Percentiles rank a stretch among this genome's conserved stretches.
Conservation (phyloP, 2,797 vertebrate genomes). For the Discoglossus pictus region DNA sequence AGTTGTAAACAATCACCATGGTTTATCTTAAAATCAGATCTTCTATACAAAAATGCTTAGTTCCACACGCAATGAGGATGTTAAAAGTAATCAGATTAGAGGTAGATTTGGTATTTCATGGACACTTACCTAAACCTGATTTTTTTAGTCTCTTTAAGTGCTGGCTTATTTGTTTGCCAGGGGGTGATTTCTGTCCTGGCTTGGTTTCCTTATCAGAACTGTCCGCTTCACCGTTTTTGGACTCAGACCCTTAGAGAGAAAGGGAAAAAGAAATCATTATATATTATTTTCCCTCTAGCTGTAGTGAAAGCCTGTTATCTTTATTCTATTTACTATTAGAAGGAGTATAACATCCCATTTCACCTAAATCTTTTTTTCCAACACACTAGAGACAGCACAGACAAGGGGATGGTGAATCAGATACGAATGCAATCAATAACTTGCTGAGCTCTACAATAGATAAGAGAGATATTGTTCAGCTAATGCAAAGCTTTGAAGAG, state of each 20-base stretch:
- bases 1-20: neutral
- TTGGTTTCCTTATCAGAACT: slow-evolving; percentile 83
- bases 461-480: slow-evolving; percentile 61
- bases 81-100: no score
- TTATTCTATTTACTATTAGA: slow-evolving; percentile 50
- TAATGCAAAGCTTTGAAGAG: slow-evolving; percentile 55
- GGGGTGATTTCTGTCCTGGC: slow-evolving; percentile 79
- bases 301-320: slow-evolving; percentile 18
- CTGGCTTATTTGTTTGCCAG: slow-evolving; percentile 80
- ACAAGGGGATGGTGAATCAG: slow-evolving; percentile 73
- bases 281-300: slow-evolving; percentile 45
- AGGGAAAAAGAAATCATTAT: slow-evolving; percentile 41
- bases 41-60: no score
- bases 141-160: slow-evolving; percentile 83
- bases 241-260: slow-evolving; percentile 76
- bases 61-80: no score
- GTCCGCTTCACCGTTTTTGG: slow-evolving; percentile 83
- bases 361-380: slow-evolving; percentile 57
- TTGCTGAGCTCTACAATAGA: slow-evolving; percentile 62
- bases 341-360: slow-evolving; percentile 61
- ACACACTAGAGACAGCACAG: slow-evolving; percentile 59
- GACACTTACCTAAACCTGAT: slow-evolving; percentile 80
- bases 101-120: no score
- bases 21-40: neutral
- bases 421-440: slow-evolving; percentile 68